phyloP scores from a whole-genome alignment of 2,888 invertebrate species.

The Cheilosia grossa region DNA sequence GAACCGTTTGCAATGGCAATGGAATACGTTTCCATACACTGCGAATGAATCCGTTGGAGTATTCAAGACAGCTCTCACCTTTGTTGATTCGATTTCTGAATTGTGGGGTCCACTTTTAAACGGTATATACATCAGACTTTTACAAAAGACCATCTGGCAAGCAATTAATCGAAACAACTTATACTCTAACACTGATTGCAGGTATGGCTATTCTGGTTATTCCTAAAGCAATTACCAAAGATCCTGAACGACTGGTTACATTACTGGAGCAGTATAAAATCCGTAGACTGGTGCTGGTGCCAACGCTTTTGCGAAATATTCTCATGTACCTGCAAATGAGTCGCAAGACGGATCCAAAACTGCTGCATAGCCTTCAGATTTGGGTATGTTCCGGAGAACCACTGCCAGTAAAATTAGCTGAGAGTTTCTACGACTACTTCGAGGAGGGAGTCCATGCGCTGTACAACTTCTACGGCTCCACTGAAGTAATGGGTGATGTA shows the following conservation, averaged over 20 bases:
- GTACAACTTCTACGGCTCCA: conserved; percentile 95
- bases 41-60: conserved; percentile 88
- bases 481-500: conserved; percentile 96
- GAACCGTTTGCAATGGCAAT: conserved; percentile 95
- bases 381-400: conserved; percentile 96
- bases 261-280: conserved; percentile 89
- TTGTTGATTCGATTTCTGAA: conserved; percentile 95
- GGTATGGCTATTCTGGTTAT: conserved; percentile 88
- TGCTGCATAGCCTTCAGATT: conserved; percentile 86
- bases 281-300: conserved; percentile 92
- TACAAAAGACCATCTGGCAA: neutral
- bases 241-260: conserved; percentile 90
- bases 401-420: conserved; percentile 88
- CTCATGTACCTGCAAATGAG: conserved; percentile 88
- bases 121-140: conserved; percentile 81
- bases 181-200: conserved; percentile 15
- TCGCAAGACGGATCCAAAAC: conserved; percentile 84
- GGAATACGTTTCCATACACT: conserved; percentile 90
- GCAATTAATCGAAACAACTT: conserved; percentile 1
- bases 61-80: conserved; percentile 95
- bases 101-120: conserved; percentile 93
- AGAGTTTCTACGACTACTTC: conserved; percentile 90
- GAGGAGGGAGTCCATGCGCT: conserved; percentile 87
- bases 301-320: conserved; percentile 91
- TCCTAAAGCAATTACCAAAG: conserved; percentile 88